These are phyloP conservation scores for Galleria mellonella DNA, from an alignment of 1,140 invertebrate genomes.

Conservation along the genomic window DNA sequence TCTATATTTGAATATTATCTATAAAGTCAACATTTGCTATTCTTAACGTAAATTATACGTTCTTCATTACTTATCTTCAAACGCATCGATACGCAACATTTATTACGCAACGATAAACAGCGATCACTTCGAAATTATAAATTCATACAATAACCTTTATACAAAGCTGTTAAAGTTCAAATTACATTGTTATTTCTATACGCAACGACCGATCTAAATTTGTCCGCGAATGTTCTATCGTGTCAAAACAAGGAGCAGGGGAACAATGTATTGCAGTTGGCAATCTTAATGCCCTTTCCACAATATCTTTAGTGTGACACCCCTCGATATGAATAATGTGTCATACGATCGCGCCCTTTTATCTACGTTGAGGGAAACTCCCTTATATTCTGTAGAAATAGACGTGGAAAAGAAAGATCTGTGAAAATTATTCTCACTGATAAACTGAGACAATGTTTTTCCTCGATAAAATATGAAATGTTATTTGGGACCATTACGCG, in stretches of 20 bases:
- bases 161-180: slow-evolving; percentile 12
- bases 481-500: too few relatives aligned
- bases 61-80: slow-evolving; percentile 68
- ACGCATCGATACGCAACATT: slow-evolving; percentile 71
- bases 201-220: slow-evolving; percentile 13
- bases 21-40: slow-evolving; percentile 16
- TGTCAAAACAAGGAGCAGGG: slow-evolving; percentile 65
- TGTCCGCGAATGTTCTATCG: slow-evolving; percentile 49
- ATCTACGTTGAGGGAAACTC: slow-evolving; percentile 36
- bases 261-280: slow-evolving; percentile 67
- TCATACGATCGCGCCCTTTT: slow-evolving; percentile 59
- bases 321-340: slow-evolving; percentile 70
- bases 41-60: slow-evolving; percentile 44
- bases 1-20: too few relatives aligned
- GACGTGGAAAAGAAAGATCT: slow-evolving; percentile 10
- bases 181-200: background rate
- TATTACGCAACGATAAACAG: slow-evolving; percentile 49
- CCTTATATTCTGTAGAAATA: slow-evolving; percentile 20
- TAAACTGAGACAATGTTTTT: too few relatives aligned
- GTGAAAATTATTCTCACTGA: background rate
- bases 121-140: too few relatives aligned
- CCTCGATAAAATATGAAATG: too few relatives aligned
- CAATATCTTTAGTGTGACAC: slow-evolving; percentile 67
- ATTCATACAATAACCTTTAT: slow-evolving; percentile 3
- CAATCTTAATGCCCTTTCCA: slow-evolving; percentile 69